These are phyloP conservation scores for Cydia strobilella DNA, from an alignment of 1,140 invertebrate species.

Conservation along the genomic window DNA sequence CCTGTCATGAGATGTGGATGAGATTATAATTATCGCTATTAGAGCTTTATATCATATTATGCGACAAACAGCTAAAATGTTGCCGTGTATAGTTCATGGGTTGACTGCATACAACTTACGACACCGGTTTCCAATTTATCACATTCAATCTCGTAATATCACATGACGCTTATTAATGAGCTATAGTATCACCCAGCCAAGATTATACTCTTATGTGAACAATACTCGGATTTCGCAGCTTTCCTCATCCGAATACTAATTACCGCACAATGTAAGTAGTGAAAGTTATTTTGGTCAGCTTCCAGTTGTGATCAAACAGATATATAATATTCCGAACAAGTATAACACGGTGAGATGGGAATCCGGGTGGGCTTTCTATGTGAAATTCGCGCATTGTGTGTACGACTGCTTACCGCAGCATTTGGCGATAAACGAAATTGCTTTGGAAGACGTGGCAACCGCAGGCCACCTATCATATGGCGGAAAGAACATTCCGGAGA, in stretches of 20 bases:
- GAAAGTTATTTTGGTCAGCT: constrained; percentile 30
- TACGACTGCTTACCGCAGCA: background rate
- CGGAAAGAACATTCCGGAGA: background rate
- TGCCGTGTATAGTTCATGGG: too few species aligned
- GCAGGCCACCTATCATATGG: background rate
- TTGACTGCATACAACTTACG: background rate
- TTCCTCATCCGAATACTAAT: constrained; percentile 25
- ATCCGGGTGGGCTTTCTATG: constrained; percentile 29
- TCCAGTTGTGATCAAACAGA: constrained; percentile 27
- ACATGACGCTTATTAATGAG: constrained; percentile 8
- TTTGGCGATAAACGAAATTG: background rate
- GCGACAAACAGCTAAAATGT: too few species aligned
- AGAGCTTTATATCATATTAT: too few species aligned
- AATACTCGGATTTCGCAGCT: constrained; percentile 29
- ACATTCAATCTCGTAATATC: background rate
- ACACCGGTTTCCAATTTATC: background rate
- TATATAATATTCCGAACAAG: background rate
- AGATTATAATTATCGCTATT: too few species aligned
- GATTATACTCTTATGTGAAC: constrained; percentile 23
- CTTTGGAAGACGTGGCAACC: constrained; percentile 4
- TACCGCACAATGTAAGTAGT: constrained; percentile 21
- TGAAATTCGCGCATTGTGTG: constrained; percentile 15
- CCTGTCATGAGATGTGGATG: too few species aligned
- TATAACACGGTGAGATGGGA: constrained; percentile 21
- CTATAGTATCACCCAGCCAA: background rate